Base-by-base conservation (phyloP, 2,888 invertebrate genomes). In the Synanthedon formicaeformis region DNA sequence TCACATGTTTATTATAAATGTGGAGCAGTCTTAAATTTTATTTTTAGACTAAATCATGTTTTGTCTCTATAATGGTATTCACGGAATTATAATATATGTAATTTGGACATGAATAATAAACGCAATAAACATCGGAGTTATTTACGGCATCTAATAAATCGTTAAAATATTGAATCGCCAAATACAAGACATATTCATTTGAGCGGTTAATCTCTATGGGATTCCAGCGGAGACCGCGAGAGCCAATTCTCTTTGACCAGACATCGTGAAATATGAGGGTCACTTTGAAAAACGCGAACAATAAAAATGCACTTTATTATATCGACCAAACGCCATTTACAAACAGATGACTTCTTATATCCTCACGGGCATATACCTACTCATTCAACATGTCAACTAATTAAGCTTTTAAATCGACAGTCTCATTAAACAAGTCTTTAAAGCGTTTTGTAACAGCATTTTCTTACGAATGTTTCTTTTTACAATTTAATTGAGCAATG, bases 221-320 rank as follows among this genome's bases (percentile, higher is more conserved):
- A 61, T 65, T 64, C 64, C 58, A 60, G 60, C 60, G 63, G 61
- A 34, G 10, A 70, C 68, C 70, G 60, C 69, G 69, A 71, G 68
- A 67, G 66, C 60, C 69, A 68, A 73, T 74, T 67, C 65, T 66
- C 74, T 71, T 71, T 69, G 72, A 73, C 68, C 76, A 73, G 50
- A 23, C 71, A 63, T 64, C 60, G 65, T 81, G 74, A 83, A 76
- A 78, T 82, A 84, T 78, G 78, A 79, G 71, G 81, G 80, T 82
- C 75, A 60, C 54, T 57, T 54, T 58, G 56, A 60, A 60, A 58
- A 63, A 59, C 59, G 65, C 66, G 64, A 71, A 76, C 73, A 77
- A 79, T 73, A 78, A 78, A 75, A 66, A 54, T 57, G 60, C 58
- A 58, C 62, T 67, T 67, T 69, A 71, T 72, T 69, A 71, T 71